Conservation (phyloP, 1,140 invertebrate genomes). For the Lucilia sericata region DNA sequence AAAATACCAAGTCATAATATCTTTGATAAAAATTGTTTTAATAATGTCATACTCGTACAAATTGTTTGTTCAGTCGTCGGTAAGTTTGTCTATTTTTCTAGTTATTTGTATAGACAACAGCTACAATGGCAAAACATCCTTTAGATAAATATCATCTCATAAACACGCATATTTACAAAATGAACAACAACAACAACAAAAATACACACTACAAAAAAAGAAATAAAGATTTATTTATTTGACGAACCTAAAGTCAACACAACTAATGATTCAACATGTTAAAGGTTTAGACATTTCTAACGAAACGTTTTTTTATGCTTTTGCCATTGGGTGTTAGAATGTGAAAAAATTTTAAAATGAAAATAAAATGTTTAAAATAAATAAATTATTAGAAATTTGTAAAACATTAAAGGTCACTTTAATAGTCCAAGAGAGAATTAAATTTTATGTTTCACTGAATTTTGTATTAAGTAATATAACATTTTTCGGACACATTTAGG, state of each 20-base stretch:
- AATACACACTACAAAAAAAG: neutral
- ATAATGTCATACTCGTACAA: neutral
- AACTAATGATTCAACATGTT: neutral
- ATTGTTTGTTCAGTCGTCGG: neutral
- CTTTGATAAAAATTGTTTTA: neutral
- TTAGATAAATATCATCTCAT: neutral
- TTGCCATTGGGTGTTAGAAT: neutral
- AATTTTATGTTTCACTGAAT: too few species aligned
- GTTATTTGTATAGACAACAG: neutral
- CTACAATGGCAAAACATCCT: neutral
- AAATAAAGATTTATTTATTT: neutral
- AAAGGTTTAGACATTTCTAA: neutral
- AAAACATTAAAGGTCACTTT: too few species aligned
- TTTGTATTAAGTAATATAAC: too few species aligned
- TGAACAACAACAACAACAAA: too few species aligned
- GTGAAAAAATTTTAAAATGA: too few species aligned
- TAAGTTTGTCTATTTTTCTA: neutral
- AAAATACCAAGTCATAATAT: constrained; percentile 28
- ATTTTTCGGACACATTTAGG: too few species aligned
- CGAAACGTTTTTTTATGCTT: neutral
- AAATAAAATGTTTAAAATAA: too few species aligned
- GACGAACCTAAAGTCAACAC: neutral
- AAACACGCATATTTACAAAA: neutral
- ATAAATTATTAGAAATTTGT: too few species aligned
- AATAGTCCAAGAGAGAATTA: too few species aligned